phyloP scores from a whole-genome alignment of 2,888 invertebrate genomes.

The Megaustenia siamemsis region DNA sequence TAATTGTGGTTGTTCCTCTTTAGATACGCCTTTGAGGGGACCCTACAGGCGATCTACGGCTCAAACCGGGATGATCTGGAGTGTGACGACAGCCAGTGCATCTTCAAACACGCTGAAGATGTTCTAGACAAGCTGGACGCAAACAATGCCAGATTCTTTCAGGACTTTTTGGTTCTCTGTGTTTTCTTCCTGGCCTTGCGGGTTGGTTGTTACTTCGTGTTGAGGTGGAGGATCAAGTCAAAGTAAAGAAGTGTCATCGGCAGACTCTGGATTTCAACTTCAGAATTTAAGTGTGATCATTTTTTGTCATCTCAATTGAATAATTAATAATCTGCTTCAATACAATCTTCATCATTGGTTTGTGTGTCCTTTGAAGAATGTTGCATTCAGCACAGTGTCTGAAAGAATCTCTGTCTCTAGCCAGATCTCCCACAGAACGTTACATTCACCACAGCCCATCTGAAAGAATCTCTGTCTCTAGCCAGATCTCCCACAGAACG shows the following conservation, averaged over 20 bases:
- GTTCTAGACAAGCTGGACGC: slow-evolving; percentile 90
- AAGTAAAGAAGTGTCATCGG: slow-evolving; percentile 64
- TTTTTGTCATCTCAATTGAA: too few relatives aligned
- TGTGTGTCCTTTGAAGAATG: too few relatives aligned
- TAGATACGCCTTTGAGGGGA: slow-evolving; percentile 93
- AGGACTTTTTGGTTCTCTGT: slow-evolving; percentile 90
- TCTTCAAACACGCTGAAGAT: slow-evolving; percentile 80
- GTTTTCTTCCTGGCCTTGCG: slow-evolving; percentile 90
- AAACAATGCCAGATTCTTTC: slow-evolving; percentile 89
- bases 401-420: too few relatives aligned
- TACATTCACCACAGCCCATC: too few relatives aligned
- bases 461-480: too few relatives aligned
- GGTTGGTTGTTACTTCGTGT: slow-evolving; percentile 78
- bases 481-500: too few relatives aligned
- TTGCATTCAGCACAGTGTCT: too few relatives aligned
- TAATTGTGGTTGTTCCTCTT: slow-evolving; percentile 9
- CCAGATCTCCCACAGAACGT: too few relatives aligned
- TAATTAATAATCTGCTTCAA: too few relatives aligned
- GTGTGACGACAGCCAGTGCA: slow-evolving; percentile 85
- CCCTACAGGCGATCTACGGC: slow-evolving; percentile 91
- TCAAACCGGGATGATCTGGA: slow-evolving; percentile 88
- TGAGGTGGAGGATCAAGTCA: slow-evolving; percentile 79
- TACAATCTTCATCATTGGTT: too few relatives aligned
- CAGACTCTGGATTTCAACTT: background rate
- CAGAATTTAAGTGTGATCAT: too few relatives aligned